These are phyloP conservation scores for Pagrus major DNA, from an alignment of 2,113 vertebrate genomes.

Conservation along the genomic window DNA sequence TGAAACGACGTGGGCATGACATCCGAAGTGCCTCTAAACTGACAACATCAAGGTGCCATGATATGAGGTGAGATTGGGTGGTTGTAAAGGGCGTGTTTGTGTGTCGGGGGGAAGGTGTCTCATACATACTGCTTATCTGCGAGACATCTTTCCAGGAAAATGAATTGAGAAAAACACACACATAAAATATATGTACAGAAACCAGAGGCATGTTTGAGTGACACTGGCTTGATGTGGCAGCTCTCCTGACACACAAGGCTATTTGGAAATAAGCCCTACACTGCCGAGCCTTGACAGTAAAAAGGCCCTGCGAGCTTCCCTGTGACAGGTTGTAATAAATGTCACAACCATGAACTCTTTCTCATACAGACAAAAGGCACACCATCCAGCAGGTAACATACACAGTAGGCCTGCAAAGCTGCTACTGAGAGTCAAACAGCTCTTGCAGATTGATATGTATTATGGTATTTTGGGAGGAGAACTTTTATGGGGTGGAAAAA, in stretches of 20 bases:
- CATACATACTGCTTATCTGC: conserved; percentile 42
- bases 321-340: conserved; percentile 69
- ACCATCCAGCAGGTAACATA: conserved; percentile 46
- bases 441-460: conserved; percentile 46
- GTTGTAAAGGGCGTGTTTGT: not conserved
- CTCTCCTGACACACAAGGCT: conserved; percentile 49
- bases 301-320: conserved; percentile 53
- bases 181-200: conserved; percentile 65
- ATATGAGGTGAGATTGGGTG: conserved; percentile 5
- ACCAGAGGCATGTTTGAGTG: conserved; percentile 71
- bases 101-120: not conserved
- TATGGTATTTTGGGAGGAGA: conserved; percentile 48
- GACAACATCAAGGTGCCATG: not conserved
- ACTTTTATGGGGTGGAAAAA: conserved; percentile 63
- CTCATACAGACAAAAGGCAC: conserved; percentile 63
- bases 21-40: conserved; percentile 1
- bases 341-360: conserved; percentile 51
- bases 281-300: conserved; percentile 56
- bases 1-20: not conserved
- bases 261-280: conserved; percentile 57
- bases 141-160: conserved; percentile 57
- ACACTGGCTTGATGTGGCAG: conserved; percentile 62
- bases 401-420: conserved; percentile 46
- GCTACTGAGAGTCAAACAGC: conserved; percentile 37
- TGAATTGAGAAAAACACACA: conserved; percentile 45